Evolutionary conservation across 2,888 invertebrate genomes (phyloP).

Genomic region (Pediacus dermestoides): DNA sequence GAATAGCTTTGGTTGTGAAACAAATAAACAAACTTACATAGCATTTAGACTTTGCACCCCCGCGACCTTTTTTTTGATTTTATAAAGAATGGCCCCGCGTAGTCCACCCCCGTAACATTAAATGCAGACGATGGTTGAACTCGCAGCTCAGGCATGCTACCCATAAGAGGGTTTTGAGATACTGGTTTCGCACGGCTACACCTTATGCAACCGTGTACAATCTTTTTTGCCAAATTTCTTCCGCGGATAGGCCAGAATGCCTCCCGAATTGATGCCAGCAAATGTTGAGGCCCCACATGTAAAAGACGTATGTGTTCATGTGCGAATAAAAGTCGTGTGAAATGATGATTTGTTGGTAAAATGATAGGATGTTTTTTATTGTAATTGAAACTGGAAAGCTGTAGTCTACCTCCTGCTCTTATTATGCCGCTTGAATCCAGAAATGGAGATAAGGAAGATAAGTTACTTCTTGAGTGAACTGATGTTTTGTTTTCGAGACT

Average conservation of each 20-base stretch:
- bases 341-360: slow-evolving; percentile 1
- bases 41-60: neutral
- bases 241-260: slow-evolving; percentile 2
- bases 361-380: slow-evolving; percentile 11
- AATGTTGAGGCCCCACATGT: slow-evolving; percentile 11
- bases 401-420: slow-evolving; percentile 11
- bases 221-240: too few relatives aligned
- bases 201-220: too few relatives aligned
- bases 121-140: slow-evolving; percentile 7
- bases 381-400: slow-evolving; percentile 7
- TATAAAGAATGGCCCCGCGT: neutral
- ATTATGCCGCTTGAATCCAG: slow-evolving; percentile 5
- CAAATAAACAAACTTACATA: slow-evolving; percentile 1
- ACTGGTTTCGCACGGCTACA: too few relatives aligned
- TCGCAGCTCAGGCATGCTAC: slow-evolving; percentile 8
- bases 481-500: neutral
- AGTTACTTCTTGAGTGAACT: slow-evolving; percentile 1
- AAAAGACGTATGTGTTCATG: slow-evolving; percentile 11
- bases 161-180: slow-evolving; percentile 11
- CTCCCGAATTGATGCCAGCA: neutral
- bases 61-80: neutral
- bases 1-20: slow-evolving; percentile 3
- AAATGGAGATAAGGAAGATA: slow-evolving; percentile 10
- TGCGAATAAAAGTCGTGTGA: slow-evolving; percentile 3
- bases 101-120: slow-evolving; percentile 6